These are phyloP conservation scores for fruit fly (Drosophila melanogaster) DNA, from an alignment of 1,140 invertebrate genomes.

Conservation along the genomic window Release_6_plus_ISO1_MT NT_033777.3:20360001-20360500, in stretches of 20 bases:
- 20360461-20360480: slow-evolving; percentile 61
- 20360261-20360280: slow-evolving; percentile 29
- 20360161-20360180: slow-evolving; percentile 23
- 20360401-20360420: neutral
- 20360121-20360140: slow-evolving; percentile 45
- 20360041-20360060: neutral
- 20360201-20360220: slow-evolving; percentile 70
- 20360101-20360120: neutral
- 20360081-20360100: neutral
- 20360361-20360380: slow-evolving; percentile 59
- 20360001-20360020: neutral
- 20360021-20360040: neutral
- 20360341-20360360: slow-evolving; percentile 69
- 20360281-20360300: too few species aligned
- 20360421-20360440: slow-evolving; percentile 65
- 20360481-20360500: slow-evolving; percentile 67
- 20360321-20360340: neutral
- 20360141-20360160: slow-evolving; percentile 16
- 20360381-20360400: neutral
- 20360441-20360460: slow-evolving; percentile 62
- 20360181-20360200: slow-evolving; percentile 41
- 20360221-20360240: slow-evolving; percentile 7
- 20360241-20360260: slow-evolving; percentile 49
- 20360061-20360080: too few species aligned
- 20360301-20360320: too few species aligned